phyloP scores from a whole-genome alignment of 2,113 vertebrate species.

The Pyrgilauda ruficollis region DNA sequence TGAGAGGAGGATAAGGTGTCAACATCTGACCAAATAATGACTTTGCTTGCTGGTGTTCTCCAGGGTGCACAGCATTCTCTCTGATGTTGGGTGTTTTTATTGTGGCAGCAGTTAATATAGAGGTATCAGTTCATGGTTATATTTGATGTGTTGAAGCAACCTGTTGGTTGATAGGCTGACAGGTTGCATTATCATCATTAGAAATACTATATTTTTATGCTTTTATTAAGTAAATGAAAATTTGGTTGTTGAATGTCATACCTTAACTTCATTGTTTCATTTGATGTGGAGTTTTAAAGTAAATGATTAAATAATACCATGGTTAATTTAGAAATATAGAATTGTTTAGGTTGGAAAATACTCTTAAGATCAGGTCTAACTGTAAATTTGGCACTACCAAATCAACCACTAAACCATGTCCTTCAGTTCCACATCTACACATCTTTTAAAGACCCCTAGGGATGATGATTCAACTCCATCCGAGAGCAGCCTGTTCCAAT shows the following conservation, averaged over 20 bases:
- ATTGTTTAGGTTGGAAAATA: not conserved
- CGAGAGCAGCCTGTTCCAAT: not conserved
- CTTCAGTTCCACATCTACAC: fast-evolving
- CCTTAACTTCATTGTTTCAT: not conserved
- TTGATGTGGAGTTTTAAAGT: not conserved
- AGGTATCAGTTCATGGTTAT: not conserved
- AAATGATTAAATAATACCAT: not conserved
- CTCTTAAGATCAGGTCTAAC: not conserved
- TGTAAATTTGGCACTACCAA: not conserved
- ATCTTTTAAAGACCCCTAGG: not conserved
- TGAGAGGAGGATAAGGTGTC: not conserved
- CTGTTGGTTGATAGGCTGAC: not conserved
- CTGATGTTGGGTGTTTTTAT: not conserved
- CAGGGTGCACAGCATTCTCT: not conserved
- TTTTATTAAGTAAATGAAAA: not conserved
- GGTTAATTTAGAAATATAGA: not conserved
- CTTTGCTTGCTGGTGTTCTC: not conserved
- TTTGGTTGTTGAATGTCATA: not conserved
- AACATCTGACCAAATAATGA: not conserved
- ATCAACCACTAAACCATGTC: not conserved
- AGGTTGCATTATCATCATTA: not conserved
- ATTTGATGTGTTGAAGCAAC: not conserved
- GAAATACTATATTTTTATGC: not conserved
- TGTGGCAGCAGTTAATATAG: not conserved
- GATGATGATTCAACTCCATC: not conserved